Evolutionary conservation across 2,113 vertebrate species (phyloP).

Genomic region (Ascaphus truei): DNA sequence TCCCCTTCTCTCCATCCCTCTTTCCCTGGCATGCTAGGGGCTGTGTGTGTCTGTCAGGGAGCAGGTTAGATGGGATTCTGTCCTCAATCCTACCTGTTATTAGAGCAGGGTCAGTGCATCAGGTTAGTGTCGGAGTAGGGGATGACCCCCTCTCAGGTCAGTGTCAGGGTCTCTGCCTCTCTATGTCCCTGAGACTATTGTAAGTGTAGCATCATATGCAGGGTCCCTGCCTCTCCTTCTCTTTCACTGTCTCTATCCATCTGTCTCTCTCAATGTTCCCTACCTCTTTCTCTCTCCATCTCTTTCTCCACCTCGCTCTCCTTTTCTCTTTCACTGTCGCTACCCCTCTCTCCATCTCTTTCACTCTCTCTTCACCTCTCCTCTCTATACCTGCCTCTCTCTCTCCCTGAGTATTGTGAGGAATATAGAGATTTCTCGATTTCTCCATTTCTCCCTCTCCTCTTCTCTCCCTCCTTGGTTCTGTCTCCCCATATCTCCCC

Average conservation of each 20-base stretch:
- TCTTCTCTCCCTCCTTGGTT: neutral
- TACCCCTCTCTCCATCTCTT: neutral
- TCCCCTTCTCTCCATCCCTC: neutral
- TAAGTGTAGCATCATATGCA: too few species aligned
- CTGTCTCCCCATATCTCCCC: neutral
- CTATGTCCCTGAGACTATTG: too few species aligned
- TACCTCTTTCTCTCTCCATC: neutral
- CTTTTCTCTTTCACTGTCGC: neutral
- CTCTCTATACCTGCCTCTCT: too few species aligned
- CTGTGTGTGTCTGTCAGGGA: too few species aligned
- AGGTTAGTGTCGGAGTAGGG: too few species aligned
- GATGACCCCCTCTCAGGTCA: too few species aligned
- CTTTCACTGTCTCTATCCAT: neutral
- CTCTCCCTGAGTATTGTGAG: too few species aligned
- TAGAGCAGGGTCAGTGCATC: too few species aligned
- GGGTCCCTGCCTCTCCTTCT: neutral
- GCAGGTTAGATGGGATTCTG: too few species aligned
- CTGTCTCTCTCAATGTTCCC: neutral
- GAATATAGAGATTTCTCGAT: neutral
- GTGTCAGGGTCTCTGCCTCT: too few species aligned
- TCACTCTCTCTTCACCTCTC: neutral
- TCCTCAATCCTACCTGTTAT: too few species aligned
- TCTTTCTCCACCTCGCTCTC: neutral
- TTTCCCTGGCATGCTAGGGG: too few species aligned
- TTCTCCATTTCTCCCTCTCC: neutral